Evolutionary conservation across 2,888 invertebrate genomes (phyloP), one percentile per base, ranked within the genome.

Genomic region (Cyclophora albipunctata): DNA sequence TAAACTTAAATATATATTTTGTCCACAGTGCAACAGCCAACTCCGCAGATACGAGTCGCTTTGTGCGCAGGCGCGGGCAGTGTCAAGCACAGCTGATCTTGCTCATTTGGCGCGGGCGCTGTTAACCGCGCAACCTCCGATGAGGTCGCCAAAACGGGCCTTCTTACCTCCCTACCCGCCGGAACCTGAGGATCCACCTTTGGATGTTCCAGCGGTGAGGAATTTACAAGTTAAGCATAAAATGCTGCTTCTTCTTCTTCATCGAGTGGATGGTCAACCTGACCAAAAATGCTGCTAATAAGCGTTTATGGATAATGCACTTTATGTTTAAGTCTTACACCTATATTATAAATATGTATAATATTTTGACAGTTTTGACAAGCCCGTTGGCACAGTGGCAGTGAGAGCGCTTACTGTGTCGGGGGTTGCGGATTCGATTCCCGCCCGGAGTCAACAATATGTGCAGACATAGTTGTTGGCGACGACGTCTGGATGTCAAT

Each of bases 21-120:
- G 5, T 34, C 73, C 72, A 42, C 84, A 96, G 96, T 93, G 94
- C 46, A 91, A 91, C 68, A 95, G 95, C 69, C 96, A 96, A 74
- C 92, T 93, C 34, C 92, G 94, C 58, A 92, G 97, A 55, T 98
- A 97, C 87, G 95, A 95, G 71, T 92, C 92, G 7, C 89, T 97
- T 46, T 91, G 94, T 59, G 90, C 92, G 47, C 94, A 96, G 66
- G 95, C 96, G 60, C 92, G 93, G 53, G 91, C 92, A 0, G 92
- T 97, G 3, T 92, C 92, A 45, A 93, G 94, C 44, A 89, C 92
- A 44, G 90, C 91, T 3, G 96, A 96, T 78, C 81, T 96, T 56
- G 92, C 92, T 34, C 94, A 95, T 70, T 91, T 97, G 65, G 94
- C 96, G 46, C 91, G 95, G 51, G 93, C 94, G 61, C 91, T 97